Evolutionary conservation across 2,797 vertebrate genomes (phyloP).

Genomic region (Eremophila alpestris): DNA sequence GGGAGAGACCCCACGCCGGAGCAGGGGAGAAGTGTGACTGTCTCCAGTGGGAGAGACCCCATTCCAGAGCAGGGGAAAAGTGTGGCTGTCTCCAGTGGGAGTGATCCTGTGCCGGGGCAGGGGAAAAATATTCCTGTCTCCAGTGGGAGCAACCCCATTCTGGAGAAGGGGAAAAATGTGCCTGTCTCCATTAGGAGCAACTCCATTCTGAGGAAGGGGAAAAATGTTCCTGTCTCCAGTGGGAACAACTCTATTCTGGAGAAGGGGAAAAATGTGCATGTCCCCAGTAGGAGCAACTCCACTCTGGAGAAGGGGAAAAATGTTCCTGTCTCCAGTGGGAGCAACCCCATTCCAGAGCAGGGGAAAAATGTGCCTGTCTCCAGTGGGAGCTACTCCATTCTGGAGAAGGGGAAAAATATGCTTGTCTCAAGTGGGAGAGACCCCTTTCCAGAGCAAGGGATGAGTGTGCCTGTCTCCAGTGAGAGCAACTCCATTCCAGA

Average conservation of each 20-base stretch:
- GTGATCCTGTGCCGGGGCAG: no score
- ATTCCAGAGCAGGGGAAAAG: not conserved
- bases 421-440: accelerated
- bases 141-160: accelerated
- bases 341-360: accelerated
- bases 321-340: not conserved
- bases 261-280: accelerated
- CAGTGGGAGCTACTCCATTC: accelerated
- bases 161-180: accelerated
- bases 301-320: no score
- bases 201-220: accelerated
- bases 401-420: accelerated
- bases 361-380: not conserved
- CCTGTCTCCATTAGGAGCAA: not conserved
- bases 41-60: accelerated
- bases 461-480: not conserved
- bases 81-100: no score
- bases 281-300: not conserved
- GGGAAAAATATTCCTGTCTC: accelerated
- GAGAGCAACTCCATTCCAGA: accelerated
- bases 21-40: accelerated
- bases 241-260: accelerated
- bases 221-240: not conserved
- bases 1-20: accelerated
- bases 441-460: accelerated